Evolutionary conservation across 1,140 invertebrate genomes (phyloP), one percentile per base, ranked within the genome.

Genomic region (Philaenus spumarius): DNA sequence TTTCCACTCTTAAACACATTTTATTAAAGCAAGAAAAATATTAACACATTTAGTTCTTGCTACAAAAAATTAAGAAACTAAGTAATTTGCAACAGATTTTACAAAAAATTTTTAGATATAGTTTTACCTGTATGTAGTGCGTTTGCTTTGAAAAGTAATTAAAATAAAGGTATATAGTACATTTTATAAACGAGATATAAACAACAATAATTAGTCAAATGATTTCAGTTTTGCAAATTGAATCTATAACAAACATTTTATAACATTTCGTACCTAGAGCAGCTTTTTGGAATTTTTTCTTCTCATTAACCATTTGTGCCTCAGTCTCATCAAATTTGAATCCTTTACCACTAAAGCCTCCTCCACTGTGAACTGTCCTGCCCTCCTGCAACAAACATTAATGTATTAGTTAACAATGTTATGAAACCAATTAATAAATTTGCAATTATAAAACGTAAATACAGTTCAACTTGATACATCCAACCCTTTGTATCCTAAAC

Each of bases 251-350:
- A 15, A 53, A 9, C 43, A 46, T 9, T 20, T 15, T 20, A 55
- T 7, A 55, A 45, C 1, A 19, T 55, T 30, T 30, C 34, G 53
- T 65, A 70, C 84, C 97, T 0, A 98, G 76, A 0, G 95, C 95
- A 17, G 95, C 94, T 74, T 98, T 99, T 72, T 98, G 95, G 72
- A 98, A 87, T 68, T 97, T 98, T 73, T 98, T 98, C 73, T 95
- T 95, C 65, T 98, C 94, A 64, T 93, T 93, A 0, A 87, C 90
- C 39, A 95, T 83, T 59, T 95, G 90, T 0, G 96, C 95, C 75
- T 99, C 97, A 4, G 89, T 90, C 72, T 98, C 96, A 73, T 99
- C 97, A 73, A 99, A 99, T 72, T 99, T 99, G 73, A 97, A 99
- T 14, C 95, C 95, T 79, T 97, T 97, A 1, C 96, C 95, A 68